Evolutionary conservation across 2,797 vertebrate species (phyloP), one percentile per base, ranked within the genome.

Genomic region (Eulemur albifrons): DNA sequence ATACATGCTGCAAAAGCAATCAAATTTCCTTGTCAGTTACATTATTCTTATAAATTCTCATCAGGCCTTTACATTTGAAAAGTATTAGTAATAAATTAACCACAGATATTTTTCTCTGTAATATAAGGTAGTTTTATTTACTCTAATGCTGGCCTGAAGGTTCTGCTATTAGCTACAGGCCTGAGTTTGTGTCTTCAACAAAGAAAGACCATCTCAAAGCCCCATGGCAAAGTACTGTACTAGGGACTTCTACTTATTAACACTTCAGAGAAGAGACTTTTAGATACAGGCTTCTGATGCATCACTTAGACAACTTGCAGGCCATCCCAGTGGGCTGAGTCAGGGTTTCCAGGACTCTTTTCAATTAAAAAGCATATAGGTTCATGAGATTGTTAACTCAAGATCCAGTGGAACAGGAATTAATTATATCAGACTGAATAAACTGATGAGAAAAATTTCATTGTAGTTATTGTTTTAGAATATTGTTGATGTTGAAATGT

Each of bases 81-180:
- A 81, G 83, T 50, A 92, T 82, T 69, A 80, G 48, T 81, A 94
- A 73, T 94, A 90, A 90, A 63, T 90, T 57, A 85, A 57, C 48
- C 67, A 45, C 12, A 81, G 80, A 12, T 59, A 81, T 93, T 50
- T 79, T 72, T 50, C 61, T 79, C 69, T 70, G 5, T 90, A 76
- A 57, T 23, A 7, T 77, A 81, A 38, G 57, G 8, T 43, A 30
- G 23, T 89, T 85, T 92, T 82, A 45, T 93, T 86, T 75, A 20
- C 12, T 32, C 17, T 72, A 27, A 90, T 69, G 48, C 18, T 88
- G 69, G 50, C 14, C 27, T 90, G 21, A 81, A 82, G 43, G 4
- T 45, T 93, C 73, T 95, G 89, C 43, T 63, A n/a, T 87, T 32
- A 70, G 43, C 59, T 83, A 30, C 2, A 75, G 69, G 25, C 30